Conservation (phyloP, 2,113 vertebrate species). For the Notarius quadriscutis region DNA sequence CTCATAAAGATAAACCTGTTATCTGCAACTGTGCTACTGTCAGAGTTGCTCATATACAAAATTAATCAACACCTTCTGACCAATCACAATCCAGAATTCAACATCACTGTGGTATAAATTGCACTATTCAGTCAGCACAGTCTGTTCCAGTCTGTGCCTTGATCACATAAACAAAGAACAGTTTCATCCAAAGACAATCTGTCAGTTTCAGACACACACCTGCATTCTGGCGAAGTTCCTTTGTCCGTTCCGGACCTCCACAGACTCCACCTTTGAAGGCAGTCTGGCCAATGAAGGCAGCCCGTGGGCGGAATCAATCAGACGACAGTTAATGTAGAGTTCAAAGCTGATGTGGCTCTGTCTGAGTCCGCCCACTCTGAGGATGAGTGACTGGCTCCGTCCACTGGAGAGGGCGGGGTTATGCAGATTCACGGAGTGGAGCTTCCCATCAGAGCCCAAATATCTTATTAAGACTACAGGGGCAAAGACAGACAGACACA, state of each 20-base stretch:
- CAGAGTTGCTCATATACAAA: background rate
- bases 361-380: slow-evolving; percentile 77
- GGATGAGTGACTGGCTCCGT: slow-evolving; percentile 76
- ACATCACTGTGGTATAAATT: background rate
- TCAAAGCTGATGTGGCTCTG: slow-evolving; percentile 72
- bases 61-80: background rate
- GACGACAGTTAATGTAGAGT: slow-evolving; percentile 83
- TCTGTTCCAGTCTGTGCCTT: background rate
- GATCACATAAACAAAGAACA: background rate
- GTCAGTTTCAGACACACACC: slow-evolving; percentile 64
- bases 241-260: slow-evolving; percentile 76
- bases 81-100: background rate
- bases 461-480: slow-evolving; percentile 80
- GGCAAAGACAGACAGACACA: background rate
- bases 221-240: slow-evolving; percentile 80
- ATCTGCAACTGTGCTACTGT: background rate
- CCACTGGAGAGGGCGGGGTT: slow-evolving; percentile 77
- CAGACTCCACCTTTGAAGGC: slow-evolving; percentile 68
- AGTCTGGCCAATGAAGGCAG: slow-evolving; percentile 76
- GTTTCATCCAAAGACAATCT: background rate
- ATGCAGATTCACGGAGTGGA: slow-evolving; percentile 82
- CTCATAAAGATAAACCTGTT: background rate
- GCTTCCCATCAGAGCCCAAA: slow-evolving; percentile 79
- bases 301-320: slow-evolving; percentile 77
- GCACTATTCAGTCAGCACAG: background rate